Evolutionary conservation across 2,797 vertebrate genomes (phyloP).

Genomic region (Apogon talboti): DNA sequence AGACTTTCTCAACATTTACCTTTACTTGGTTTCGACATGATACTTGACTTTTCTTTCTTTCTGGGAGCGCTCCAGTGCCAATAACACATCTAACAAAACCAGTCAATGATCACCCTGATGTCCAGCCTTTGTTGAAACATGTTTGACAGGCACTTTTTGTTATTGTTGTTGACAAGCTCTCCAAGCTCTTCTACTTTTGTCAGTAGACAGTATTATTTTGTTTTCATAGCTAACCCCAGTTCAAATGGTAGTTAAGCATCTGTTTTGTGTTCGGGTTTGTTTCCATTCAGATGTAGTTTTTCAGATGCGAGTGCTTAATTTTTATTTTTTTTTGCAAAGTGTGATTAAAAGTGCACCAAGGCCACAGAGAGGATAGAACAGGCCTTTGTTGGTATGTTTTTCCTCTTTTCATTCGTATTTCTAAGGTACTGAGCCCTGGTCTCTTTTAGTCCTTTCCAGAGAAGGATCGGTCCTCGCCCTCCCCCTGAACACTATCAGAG

Average conservation of each 20-base stretch:
- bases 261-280: background rate
- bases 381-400: slow-evolving; percentile 45
- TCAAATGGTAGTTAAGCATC: slow-evolving; percentile 36
- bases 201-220: slow-evolving; percentile 6
- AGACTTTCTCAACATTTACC: too few species aligned
- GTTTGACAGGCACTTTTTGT: slow-evolving; percentile 6
- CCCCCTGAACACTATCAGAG: slow-evolving; percentile 48
- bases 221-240: background rate
- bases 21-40: too few species aligned
- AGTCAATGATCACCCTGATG: background rate
- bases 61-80: background rate
- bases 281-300: slow-evolving; percentile 5
- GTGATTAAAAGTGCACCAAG: slow-evolving; percentile 40
- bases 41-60: background rate
- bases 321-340: slow-evolving; percentile 5
- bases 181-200: background rate
- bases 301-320: slow-evolving; percentile 18
- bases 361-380: slow-evolving; percentile 27
- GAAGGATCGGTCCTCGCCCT: slow-evolving; percentile 40
- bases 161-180: slow-evolving; percentile 1
- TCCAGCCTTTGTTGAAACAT: background rate
- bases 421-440: slow-evolving; percentile 44
- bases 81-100: background rate
- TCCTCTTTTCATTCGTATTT: slow-evolving; percentile 48
- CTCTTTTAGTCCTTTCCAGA: slow-evolving; percentile 63